Conservation (phyloP, 2,113 vertebrate genomes). For the Shinisaurus crocodilurus region DNA sequence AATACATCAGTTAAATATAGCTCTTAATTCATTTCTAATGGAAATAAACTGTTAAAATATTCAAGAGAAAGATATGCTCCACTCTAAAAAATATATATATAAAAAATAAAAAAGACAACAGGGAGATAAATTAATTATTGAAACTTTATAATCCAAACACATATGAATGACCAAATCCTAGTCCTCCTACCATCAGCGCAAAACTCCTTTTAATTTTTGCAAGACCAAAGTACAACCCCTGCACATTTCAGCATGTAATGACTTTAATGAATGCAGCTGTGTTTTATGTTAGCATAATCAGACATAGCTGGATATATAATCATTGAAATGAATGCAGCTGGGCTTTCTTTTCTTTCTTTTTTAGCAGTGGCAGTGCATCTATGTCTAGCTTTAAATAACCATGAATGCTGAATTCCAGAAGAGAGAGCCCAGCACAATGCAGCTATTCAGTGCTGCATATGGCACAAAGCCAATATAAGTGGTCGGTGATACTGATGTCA, state of each 20-base stretch:
- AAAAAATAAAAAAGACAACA: background rate
- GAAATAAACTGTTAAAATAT: background rate
- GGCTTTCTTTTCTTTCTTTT: background rate
- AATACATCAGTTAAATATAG: background rate
- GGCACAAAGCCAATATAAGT: conserved; percentile 6
- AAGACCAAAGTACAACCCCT: background rate
- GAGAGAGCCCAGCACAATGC: background rate
- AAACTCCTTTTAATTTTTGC: conserved; percentile 21
- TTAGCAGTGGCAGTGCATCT: background rate
- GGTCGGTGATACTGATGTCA: conserved; percentile 1
- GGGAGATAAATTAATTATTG: background rate
- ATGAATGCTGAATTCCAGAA: conserved; percentile 38
- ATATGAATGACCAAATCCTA: background rate
- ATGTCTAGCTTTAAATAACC: conserved; percentile 23
- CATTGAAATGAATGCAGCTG: conserved; percentile 18
- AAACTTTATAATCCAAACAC: background rate
- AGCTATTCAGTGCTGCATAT: background rate
- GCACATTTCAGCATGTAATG: background rate
- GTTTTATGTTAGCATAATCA: conserved; percentile 6
- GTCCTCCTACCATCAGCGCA: conserved; percentile 5
- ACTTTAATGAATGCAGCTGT: conserved; percentile 22
- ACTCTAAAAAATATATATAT: background rate
- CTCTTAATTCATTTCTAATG: background rate
- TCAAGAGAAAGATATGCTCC: background rate
- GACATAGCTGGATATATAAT: conserved; percentile 3